Conservation (phyloP, 2,888 invertebrate species). For the Drosophila stalkeri region DNA sequence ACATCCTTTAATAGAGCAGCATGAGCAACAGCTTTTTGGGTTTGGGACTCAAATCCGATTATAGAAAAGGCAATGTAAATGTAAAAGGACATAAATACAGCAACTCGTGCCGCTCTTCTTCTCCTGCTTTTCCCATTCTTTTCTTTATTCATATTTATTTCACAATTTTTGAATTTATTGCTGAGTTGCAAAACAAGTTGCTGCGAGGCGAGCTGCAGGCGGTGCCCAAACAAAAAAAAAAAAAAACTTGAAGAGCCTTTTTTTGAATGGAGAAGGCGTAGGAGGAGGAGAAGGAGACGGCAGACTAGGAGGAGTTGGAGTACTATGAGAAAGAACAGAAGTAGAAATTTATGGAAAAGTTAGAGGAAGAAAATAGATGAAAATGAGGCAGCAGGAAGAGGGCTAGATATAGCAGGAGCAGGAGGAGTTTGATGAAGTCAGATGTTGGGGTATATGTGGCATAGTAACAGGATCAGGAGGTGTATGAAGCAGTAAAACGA, state of each 20-base stretch:
- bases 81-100: conserved; percentile 44
- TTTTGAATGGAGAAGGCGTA: neutral
- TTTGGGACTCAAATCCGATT: conserved; percentile 63
- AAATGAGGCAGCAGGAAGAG: neutral
- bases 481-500: neutral
- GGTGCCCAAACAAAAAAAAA: neutral
- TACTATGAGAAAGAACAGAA: neutral
- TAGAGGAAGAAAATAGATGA: neutral
- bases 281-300: neutral
- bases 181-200: conserved; percentile 32
- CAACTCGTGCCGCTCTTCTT: conserved; percentile 12
- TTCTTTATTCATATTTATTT: conserved; percentile 56
- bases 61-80: conserved; percentile 43
- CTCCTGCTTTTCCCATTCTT: conserved; percentile 8
- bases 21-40: conserved; percentile 26
- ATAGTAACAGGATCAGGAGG: neutral
- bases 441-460: neutral
- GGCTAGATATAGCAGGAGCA: neutral
- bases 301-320: neutral
- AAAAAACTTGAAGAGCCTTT: conserved; percentile 1
- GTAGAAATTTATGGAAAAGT: neutral
- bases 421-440: neutral
- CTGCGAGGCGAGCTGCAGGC: conserved; percentile 22
- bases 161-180: conserved; percentile 74
- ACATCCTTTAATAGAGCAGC: conserved; percentile 7